These are phyloP conservation scores for Oedothorax gibbosus DNA, from an alignment of 1,140 invertebrate species.

Conservation along the genomic window DNA sequence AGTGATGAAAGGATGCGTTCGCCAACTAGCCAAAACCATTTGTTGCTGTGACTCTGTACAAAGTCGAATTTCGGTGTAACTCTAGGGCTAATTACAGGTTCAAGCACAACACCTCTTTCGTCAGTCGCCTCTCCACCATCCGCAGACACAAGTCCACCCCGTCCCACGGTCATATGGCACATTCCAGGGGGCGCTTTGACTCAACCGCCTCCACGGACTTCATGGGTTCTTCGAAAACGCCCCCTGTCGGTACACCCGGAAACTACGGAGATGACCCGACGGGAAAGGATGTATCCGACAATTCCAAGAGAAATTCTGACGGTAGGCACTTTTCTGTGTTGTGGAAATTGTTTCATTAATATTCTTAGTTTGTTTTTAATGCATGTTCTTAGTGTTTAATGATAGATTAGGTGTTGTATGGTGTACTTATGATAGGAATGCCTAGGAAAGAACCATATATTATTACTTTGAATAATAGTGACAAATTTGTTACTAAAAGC, in stretches of 20 bases:
- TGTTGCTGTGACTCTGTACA: too few species aligned
- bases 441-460: too few species aligned
- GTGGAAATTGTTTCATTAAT: too few species aligned
- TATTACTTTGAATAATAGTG: too few species aligned
- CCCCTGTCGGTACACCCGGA: constrained; percentile 72
- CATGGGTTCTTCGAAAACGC: constrained; percentile 62
- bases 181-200: constrained; percentile 60
- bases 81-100: constrained; percentile 74
- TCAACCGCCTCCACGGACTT: constrained; percentile 47
- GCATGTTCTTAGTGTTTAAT: too few species aligned
- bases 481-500: too few species aligned
- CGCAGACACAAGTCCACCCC: constrained; percentile 79
- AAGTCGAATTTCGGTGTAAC: too few species aligned
- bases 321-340: constrained; percentile 73
- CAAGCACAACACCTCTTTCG: constrained; percentile 91
- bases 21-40: too few species aligned
- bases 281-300: constrained; percentile 73
- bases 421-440: too few species aligned
- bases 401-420: too few species aligned
- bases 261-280: constrained; percentile 79
- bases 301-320: constrained; percentile 84
- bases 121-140: constrained; percentile 86
- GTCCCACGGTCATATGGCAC: constrained; percentile 69
- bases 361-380: too few species aligned
- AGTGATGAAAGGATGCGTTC: too few species aligned